Evolutionary conservation across 1,140 invertebrate species (phyloP).

Genomic region (Aricia agestis): DNA sequence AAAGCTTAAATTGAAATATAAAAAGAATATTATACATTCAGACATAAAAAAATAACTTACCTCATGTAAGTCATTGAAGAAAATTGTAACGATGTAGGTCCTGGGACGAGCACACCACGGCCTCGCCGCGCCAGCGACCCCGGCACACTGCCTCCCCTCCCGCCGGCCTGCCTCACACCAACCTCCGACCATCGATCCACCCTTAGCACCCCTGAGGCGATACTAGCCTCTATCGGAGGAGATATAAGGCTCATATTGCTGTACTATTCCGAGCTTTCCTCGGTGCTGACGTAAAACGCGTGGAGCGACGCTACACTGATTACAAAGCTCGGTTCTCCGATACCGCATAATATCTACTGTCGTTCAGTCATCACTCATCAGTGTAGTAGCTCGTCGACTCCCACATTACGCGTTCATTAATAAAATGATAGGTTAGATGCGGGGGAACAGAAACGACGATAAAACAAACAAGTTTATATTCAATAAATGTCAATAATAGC

Average conservation of each 20-base stretch:
- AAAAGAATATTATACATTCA: too few species aligned
- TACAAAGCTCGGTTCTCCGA: constrained; percentile 37
- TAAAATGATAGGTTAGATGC: neutral
- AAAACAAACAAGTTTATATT: constrained; percentile 17
- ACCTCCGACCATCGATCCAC: constrained; percentile 60
- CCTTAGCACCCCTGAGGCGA: constrained; percentile 32
- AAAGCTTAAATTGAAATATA: too few species aligned
- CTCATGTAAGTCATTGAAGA: neutral
- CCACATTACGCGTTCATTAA: neutral
- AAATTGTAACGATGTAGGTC: constrained; percentile 5
- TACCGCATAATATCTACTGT: constrained; percentile 17
- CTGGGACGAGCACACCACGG: constrained; percentile 5
- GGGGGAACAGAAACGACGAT: neutral
- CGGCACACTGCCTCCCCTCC: constrained; percentile 21
- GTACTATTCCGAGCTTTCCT: constrained; percentile 23
- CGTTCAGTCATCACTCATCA: too few species aligned
- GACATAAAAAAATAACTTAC: neutral
- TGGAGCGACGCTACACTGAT: constrained; percentile 42
- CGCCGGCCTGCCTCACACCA: constrained; percentile 37
- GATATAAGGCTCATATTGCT: constrained; percentile 29
- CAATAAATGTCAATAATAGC: constrained; percentile 14
- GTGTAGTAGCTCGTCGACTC: neutral
- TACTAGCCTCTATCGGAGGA: constrained; percentile 25
- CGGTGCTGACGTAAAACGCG: constrained; percentile 47
- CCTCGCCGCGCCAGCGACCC: neutral